Conservation (phyloP, 2,888 invertebrate species). For the Phytoseiulus persimilis region DNA sequence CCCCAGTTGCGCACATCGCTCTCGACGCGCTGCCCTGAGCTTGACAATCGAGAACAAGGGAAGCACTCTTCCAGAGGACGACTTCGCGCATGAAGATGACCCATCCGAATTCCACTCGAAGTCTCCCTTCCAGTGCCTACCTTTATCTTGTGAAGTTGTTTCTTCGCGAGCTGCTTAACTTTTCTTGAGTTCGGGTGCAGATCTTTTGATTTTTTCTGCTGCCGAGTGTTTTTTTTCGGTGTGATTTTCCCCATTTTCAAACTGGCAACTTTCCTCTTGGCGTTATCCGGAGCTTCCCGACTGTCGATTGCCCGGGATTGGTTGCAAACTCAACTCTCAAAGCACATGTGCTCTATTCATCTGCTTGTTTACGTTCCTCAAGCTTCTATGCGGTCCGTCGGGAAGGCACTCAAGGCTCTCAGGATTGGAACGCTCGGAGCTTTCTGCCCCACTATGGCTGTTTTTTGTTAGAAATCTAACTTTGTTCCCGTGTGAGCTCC, state of each 20-base stretch:
- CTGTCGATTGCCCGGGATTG: background rate
- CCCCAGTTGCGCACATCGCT: too few relatives aligned
- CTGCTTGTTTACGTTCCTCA: background rate
- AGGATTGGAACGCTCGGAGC: too few relatives aligned
- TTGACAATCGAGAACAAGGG: too few relatives aligned
- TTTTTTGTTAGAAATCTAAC: too few relatives aligned
- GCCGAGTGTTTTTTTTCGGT: conserved; percentile 12
- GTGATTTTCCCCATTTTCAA: background rate
- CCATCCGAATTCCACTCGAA: too few relatives aligned
- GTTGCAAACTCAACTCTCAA: background rate
- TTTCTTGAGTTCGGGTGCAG: conserved; percentile 22
- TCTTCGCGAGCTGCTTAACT: conserved; percentile 21
- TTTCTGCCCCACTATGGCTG: too few relatives aligned
- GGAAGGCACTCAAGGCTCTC: too few relatives aligned
- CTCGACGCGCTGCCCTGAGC: too few relatives aligned
- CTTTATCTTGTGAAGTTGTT: conserved; percentile 27
- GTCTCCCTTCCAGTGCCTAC: background rate
- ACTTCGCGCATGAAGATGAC: too few relatives aligned
- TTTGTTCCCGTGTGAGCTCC: too few relatives aligned
- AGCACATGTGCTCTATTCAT: background rate
- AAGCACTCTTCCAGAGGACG: too few relatives aligned
- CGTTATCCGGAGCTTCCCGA: background rate
- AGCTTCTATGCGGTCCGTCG: background rate
- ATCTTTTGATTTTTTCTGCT: conserved; percentile 14
- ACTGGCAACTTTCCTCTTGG: background rate